These are phyloP conservation scores for Lathamus discolor DNA, from an alignment of 2,113 vertebrate genomes.

Conservation along the genomic window DNA sequence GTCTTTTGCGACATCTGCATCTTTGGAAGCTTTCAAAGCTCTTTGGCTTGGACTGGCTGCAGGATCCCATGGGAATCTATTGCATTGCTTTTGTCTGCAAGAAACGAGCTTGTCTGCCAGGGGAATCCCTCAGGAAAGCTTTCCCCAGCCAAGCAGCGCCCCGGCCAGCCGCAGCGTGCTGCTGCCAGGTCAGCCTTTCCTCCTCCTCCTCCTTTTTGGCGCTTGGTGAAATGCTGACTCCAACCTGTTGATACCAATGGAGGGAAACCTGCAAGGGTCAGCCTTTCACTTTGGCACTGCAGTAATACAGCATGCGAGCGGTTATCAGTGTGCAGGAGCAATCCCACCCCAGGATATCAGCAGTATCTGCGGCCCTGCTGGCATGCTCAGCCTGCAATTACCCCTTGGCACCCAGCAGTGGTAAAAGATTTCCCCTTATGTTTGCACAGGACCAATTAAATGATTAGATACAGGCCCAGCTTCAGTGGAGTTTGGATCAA, in stretches of 20 bases:
- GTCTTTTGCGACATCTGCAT: not conserved
- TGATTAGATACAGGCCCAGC: not conserved
- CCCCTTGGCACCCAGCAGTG: not conserved
- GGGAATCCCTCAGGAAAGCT: not conserved
- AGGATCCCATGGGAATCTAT: not conserved
- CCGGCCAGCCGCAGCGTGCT: fast-evolving
- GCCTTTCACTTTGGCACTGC: constrained; percentile 34
- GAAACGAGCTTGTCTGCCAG: not conserved
- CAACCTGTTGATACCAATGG: not conserved
- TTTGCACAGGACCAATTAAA: constrained; percentile 19
- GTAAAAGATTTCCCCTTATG: not conserved
- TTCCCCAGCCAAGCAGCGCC: not conserved
- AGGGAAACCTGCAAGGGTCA: not conserved
- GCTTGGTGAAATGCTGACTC: not conserved
- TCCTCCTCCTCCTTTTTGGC: not conserved
- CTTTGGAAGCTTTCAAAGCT: not conserved
- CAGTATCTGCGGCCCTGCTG: not conserved
- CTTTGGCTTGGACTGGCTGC: not conserved
- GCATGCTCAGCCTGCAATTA: not conserved
- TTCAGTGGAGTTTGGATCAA: not conserved
- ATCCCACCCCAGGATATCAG: not conserved
- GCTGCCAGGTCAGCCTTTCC: not conserved
- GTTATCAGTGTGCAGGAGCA: not conserved
- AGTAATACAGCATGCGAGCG: not conserved
- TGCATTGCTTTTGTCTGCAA: not conserved